Percentiles rank a stretch among this genome's conserved stretches.
These are phyloP conservation scores for Hipparchia semele DNA, from an alignment of 2,888 invertebrate species.

Conservation along the genomic window DNA sequence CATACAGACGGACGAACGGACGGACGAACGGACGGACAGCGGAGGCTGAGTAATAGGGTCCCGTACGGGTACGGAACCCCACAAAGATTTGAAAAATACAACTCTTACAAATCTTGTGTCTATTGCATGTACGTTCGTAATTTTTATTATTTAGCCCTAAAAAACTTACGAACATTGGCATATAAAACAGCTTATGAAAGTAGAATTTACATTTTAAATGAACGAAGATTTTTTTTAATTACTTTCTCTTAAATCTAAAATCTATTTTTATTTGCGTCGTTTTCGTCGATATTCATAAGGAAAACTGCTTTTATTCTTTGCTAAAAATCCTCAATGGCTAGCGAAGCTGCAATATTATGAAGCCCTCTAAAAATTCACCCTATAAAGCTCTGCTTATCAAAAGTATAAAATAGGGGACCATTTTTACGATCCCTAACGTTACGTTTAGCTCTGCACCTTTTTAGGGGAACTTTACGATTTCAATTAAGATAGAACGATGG, in stretches of 20 bases:
- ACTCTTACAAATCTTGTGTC: no score
- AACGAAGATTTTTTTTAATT: no score
- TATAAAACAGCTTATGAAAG: no score
- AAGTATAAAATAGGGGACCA: conserved; percentile 22
- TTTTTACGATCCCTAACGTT: conserved; percentile 16
- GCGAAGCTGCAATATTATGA: not conserved
- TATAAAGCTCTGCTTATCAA: conserved; percentile 16
- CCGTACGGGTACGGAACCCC: no score
- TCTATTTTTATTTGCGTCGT: not conserved
- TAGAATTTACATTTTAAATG: no score
- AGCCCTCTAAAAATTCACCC: conserved; percentile 7
- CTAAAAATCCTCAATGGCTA: not conserved
- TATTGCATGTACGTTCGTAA: no score
- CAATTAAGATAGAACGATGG: conserved; percentile 46
- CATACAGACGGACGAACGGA: no score
- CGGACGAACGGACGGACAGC: no score
- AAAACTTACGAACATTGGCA: no score
- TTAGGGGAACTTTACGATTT: conserved; percentile 41
- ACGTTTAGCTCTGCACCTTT: conserved; percentile 12
- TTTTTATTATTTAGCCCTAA: no score
- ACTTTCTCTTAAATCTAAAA: not conserved
- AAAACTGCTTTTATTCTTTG: not conserved
- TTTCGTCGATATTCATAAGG: not conserved
- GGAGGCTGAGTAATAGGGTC: no score
- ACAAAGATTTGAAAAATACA: no score